phyloP scores from a whole-genome alignment of 1,140 invertebrate species.

The Pseudoatta argentina region DNA sequence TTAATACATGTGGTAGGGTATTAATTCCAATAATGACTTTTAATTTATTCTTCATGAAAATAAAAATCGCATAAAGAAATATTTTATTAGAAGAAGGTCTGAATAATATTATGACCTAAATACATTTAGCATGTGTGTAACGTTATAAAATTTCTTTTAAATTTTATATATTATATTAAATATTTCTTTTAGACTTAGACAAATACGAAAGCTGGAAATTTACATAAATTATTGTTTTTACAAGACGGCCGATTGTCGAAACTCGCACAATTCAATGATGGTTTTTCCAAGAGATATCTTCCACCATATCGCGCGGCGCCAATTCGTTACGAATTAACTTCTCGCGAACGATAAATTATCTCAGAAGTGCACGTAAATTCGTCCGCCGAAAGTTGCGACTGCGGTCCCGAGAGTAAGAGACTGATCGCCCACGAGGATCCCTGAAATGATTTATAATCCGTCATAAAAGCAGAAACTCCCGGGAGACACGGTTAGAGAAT shows the following conservation, averaged over 20 bases:
- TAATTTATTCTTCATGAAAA: not conserved
- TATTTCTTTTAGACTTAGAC: not conserved
- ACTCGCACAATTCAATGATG: conserved; percentile 25
- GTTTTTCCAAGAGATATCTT: conserved; percentile 6
- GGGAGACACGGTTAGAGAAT: conserved; percentile 67
- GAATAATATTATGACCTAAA: not conserved
- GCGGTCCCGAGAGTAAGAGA: conserved; percentile 61
- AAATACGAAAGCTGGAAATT: not conserved
- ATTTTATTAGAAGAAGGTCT: not conserved
- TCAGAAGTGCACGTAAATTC: conserved; percentile 66
- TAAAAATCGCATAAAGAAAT: not conserved
- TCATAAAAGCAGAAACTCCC: conserved; percentile 66
- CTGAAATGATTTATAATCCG: conserved; percentile 73
- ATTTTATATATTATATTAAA: not conserved
- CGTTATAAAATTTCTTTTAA: not conserved
- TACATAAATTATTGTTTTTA: not conserved
- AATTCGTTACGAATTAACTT: conserved; percentile 65
- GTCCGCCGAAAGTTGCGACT: conserved; percentile 64
- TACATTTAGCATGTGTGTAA: not conserved
- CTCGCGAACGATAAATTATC: conserved; percentile 63
- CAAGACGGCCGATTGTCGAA: not conserved
- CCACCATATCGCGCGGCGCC: conserved; percentile 3
- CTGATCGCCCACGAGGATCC: conserved; percentile 42
- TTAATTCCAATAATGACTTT: conserved; percentile 18
- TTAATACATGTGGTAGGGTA: not conserved